These are phyloP conservation scores for Astreopora myriophthalma DNA, from an alignment of 64 coral and sea anemone genomes.

Conservation along the genomic window DNA sequence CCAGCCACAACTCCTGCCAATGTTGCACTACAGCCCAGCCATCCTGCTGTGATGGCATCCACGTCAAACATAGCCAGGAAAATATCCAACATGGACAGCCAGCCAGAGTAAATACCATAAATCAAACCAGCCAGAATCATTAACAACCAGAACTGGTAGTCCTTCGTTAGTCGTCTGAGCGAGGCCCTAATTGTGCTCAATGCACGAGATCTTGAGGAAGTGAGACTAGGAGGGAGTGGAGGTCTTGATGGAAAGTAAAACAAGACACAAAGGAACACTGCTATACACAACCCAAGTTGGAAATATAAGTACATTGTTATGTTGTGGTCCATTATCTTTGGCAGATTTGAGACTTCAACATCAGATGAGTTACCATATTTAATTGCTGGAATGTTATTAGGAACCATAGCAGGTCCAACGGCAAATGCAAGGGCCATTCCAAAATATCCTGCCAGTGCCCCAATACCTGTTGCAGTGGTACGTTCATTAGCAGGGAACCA, in stretches of 20 bases:
- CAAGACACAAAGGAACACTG: slow-evolving; percentile 53
- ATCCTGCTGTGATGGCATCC: slow-evolving; percentile 61
- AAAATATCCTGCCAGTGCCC: slow-evolving; percentile 46
- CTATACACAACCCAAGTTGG: slow-evolving; percentile 37
- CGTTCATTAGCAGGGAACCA: slow-evolving; percentile 82
- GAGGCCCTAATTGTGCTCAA: slow-evolving; percentile 3
- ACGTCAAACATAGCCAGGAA: slow-evolving; percentile 69
- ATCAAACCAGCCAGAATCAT: slow-evolving; percentile 39
- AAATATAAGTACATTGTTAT: slow-evolving; percentile 27
- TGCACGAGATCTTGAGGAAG: background rate
- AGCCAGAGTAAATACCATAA: slow-evolving; percentile 73
- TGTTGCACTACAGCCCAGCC: slow-evolving; percentile 76
- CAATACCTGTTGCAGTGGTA: slow-evolving; percentile 73
- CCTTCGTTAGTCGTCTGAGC: background rate
- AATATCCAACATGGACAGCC: slow-evolving; percentile 71
- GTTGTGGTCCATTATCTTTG: background rate
- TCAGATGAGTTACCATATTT: background rate
- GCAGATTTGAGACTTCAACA: background rate
- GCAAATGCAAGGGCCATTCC: slow-evolving; percentile 60
- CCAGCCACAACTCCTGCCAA: slow-evolving; percentile 71
- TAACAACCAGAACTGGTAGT: slow-evolving; percentile 39
- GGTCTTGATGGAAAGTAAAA: slow-evolving; percentile 81
- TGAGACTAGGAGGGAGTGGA: slow-evolving; percentile 54
- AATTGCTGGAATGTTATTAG: background rate
- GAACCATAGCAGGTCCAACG: slow-evolving; percentile 69